Evolutionary conservation across 2,113 vertebrate species (phyloP).

Genomic region (Plestiodon gilberti): DNA sequence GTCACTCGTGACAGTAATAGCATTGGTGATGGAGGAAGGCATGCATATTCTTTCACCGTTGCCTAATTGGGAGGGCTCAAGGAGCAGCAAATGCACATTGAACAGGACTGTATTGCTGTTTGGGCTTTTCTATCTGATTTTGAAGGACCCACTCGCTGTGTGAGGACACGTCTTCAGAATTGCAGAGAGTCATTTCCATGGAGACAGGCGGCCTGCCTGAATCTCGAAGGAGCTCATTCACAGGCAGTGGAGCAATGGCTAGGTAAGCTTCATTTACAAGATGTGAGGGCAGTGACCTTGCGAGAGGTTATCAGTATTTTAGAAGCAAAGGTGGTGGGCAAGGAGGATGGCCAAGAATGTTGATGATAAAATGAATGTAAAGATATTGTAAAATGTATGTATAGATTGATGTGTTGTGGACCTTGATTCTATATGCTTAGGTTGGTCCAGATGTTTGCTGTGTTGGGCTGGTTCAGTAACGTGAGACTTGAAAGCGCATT

Average conservation of each 20-base stretch:
- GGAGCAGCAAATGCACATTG: not conserved
- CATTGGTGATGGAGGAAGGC: slow-evolving; percentile 14
- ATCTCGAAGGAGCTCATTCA: slow-evolving; percentile 73
- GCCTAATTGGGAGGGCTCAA: slow-evolving; percentile 1
- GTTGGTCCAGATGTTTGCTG: not conserved
- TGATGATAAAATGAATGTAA: not conserved
- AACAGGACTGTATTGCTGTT: not conserved
- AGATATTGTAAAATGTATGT: not conserved
- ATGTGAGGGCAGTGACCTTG: not conserved
- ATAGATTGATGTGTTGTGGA: slow-evolving; percentile 12
- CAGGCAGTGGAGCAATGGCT: slow-evolving; percentile 79
- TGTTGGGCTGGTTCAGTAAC: not conserved
- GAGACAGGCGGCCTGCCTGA: slow-evolving; percentile 71
- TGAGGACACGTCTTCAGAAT: slow-evolving; percentile 75
- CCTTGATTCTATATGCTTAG: not conserved
- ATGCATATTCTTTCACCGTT: slow-evolving; percentile 15
- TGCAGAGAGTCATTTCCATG: slow-evolving; percentile 75
- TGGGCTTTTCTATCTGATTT: slow-evolving; percentile 37
- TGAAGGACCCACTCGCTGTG: slow-evolving; percentile 77
- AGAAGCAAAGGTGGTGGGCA: not conserved
- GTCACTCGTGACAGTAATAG: not conserved
- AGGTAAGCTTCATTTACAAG: slow-evolving; percentile 78
- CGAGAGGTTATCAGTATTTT: not conserved
- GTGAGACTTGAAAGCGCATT: not conserved
- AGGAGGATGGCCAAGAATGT: not conserved